These are phyloP conservation scores for Columbina picui DNA, from an alignment of 2,113 vertebrate species.

Conservation along the genomic window DNA sequence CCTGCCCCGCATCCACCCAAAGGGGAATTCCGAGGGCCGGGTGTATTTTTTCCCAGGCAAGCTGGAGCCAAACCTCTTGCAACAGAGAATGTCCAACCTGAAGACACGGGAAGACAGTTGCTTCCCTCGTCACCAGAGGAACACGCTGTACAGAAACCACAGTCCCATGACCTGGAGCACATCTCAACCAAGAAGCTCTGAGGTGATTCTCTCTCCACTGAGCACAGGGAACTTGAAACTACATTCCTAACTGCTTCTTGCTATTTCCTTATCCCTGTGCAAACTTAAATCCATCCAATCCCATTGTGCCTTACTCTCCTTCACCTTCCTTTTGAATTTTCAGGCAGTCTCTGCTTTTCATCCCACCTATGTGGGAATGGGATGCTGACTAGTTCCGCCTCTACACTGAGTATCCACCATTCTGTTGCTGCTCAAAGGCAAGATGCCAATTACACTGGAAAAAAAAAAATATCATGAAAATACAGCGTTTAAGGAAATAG, in stretches of 20 bases:
- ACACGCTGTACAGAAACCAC: slow-evolving; percentile 35
- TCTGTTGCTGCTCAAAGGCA: background rate
- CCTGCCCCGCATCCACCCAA: background rate
- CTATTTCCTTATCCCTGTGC: background rate
- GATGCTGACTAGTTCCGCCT: background rate
- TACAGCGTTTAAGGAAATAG: background rate
- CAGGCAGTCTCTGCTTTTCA: background rate
- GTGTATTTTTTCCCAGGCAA: background rate
- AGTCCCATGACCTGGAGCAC: slow-evolving; percentile 26
- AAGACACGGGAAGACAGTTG: background rate
- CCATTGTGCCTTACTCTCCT: background rate
- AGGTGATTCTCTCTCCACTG: background rate
- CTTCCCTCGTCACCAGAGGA: background rate
- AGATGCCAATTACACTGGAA: background rate
- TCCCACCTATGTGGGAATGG: background rate
- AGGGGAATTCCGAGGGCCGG: background rate
- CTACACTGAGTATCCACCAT: background rate
- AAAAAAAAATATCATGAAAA: background rate
- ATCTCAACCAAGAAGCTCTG: background rate
- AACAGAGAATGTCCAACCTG: slow-evolving; percentile 16
- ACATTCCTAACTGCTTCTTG: slow-evolving; percentile 39
- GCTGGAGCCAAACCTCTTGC: background rate
- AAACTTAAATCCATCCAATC: background rate
- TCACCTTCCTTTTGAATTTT: background rate
- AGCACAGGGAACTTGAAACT: slow-evolving; percentile 29